Base-by-base conservation (phyloP, 2,888 invertebrate species). In the Steromphala cineraria region DNA sequence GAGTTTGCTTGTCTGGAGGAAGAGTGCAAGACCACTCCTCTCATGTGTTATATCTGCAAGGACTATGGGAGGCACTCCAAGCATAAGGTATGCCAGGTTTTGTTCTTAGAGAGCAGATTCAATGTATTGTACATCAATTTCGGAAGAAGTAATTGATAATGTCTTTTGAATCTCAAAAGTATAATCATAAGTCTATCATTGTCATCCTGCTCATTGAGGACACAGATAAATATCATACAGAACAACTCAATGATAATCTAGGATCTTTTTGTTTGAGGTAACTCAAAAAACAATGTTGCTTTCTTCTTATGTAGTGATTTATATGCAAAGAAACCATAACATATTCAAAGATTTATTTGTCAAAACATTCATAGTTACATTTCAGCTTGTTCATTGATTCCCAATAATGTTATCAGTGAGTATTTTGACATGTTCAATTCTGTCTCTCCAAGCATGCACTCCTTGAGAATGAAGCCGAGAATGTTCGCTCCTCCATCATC, bases 21-120 rank as follows among this genome's bases (percentile, higher is more conserved):
- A 31, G 94, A 94, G 31, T 95, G 95, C 87, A 93, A 94, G 82
- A 92, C 92, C 55, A 91, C 93, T 31, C 94, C 94, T n/a, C 91
- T 95, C 40, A 95, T 95, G 95, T 95, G 95, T 85, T 94, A 95
- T 89, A 94, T 95, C 40, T 95, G 95, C 89, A 95, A 95, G 87
- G 95, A 95, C 87, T 95, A 95, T 86, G 95, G 95, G 1, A 90
- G 94, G 53, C 95, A 95, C 88, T 94, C 94, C 85, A 93, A 93
- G 80, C 95, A 95, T 87, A 94, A 94, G 94, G 95, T 95, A 90
- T 78, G 86, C n/a, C 67, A 10, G 0, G 46, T 46, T 4, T 4
- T 46, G 46, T 36, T 2, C 36, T 4, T 2, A 36, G 36, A 36
- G 7, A 2, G 7, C 7, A 7, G 36, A 36, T 36, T 36, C 2